Base-by-base conservation (phyloP, 2,888 invertebrate genomes). In the Portevinia maculata region DNA sequence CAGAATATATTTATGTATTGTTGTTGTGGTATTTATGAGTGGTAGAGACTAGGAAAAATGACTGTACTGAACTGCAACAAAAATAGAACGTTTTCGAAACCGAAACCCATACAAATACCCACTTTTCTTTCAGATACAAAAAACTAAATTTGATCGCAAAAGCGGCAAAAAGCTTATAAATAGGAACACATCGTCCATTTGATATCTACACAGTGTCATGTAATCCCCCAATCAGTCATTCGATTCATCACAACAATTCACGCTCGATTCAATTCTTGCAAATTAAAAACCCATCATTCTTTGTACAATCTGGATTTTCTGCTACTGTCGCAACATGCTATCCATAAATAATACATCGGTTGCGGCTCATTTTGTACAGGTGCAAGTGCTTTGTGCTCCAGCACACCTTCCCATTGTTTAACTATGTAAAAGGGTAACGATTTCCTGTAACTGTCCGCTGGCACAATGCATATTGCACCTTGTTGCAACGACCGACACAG, bases 311-410 rank as follows among this genome's bases (percentile, higher is more conserved):
- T 30, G 57, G 39, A 34, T 44, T 44, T 53, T 4, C 39, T 13
- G 30, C 64, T 53, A 19, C 11, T 60, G 55, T 73, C 52, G 73
- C 59, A 53, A 28, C 50, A 71, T 52, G 41, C 19, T 59, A 44
- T 44, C 19, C 59, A 79, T 79, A 73, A 73, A 79, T 79, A 79
- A 74, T 62, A 44, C 74, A 79, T 59, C 46, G 15, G 52, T 48
- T 79, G 73, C 28, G 53, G 59, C 74, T 60, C 60, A 73, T 57
- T 65, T 65, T 9, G 50, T 32, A 17, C 7, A 44, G 17, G 19
- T 46, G 24, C 24, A 24, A 9, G 28, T 65, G 11, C 15, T 21
- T 46, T 53, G 44, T 65, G 65, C 34, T 59, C 17, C 21, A 9
- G 46, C 52, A 65, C 73, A 79, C 78, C 78, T 73, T 73, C 39